phyloP scores from a whole-genome alignment of 2,113 vertebrate genomes.

The Pao palembangensis region DNA sequence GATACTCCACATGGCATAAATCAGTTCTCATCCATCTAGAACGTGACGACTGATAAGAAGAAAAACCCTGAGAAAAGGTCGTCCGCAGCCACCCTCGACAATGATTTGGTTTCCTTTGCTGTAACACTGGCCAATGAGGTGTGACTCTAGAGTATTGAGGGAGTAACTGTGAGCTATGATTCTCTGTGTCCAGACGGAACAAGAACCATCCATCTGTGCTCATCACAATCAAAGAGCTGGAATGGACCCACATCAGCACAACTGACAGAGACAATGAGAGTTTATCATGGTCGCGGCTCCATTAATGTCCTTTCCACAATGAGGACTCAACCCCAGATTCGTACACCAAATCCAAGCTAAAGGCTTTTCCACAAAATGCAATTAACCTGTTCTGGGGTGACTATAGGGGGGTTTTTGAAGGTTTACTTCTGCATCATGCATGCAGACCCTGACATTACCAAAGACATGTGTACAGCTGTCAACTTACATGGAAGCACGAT shows the following conservation, averaged over 20 bases:
- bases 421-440: too few relatives aligned
- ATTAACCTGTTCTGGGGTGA: too few relatives aligned
- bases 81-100: conserved; percentile 32
- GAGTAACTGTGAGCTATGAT: conserved; percentile 66
- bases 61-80: conserved; percentile 43
- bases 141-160: conserved; percentile 61
- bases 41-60: conserved; percentile 22
- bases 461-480: too few relatives aligned
- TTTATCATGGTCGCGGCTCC: conserved; percentile 57
- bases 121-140: conserved; percentile 65
- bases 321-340: conserved; percentile 20
- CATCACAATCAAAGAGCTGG: conserved; percentile 56
- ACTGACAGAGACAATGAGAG: conserved; percentile 63
- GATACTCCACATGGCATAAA: conserved; percentile 12
- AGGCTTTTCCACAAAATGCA: neutral
- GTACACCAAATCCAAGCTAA: conserved; percentile 16
- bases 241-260: conserved; percentile 70
- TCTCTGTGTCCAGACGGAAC: conserved; percentile 47
- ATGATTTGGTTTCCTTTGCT: conserved; percentile 65
- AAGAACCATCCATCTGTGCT: conserved; percentile 64
- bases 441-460: too few relatives aligned
- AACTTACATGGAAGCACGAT: too few relatives aligned
- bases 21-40: conserved; percentile 16
- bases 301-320: conserved; percentile 47
- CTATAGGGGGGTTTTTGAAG: too few relatives aligned